These are phyloP conservation scores for Eubasilissa splendida DNA, from an alignment of 2,888 invertebrate species.

Conservation along the genomic window DNA sequence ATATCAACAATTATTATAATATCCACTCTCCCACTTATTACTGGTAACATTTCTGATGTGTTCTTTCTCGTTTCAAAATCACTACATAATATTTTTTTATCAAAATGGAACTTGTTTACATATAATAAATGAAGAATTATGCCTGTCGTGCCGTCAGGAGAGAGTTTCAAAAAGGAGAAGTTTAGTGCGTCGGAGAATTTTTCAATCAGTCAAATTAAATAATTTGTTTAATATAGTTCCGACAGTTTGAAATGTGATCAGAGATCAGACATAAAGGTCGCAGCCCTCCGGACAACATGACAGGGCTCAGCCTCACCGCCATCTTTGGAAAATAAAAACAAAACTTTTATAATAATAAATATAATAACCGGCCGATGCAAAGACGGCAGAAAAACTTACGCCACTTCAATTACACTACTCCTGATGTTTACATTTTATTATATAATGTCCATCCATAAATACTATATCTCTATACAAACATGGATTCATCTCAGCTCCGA, in stretches of 20 bases:
- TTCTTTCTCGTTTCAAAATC: constrained; percentile 15
- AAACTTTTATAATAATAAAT: constrained; percentile 39
- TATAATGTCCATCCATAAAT: constrained; percentile 39
- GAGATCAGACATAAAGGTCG: neutral
- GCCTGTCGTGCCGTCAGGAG: constrained; percentile 38
- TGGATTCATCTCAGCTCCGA: neutral
- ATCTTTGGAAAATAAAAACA: constrained; percentile 39
- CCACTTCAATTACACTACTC: neutral
- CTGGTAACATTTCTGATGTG: constrained; percentile 53
- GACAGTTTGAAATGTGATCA: neutral
- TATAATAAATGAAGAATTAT: constrained; percentile 14
- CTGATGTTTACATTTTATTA: constrained; percentile 22
- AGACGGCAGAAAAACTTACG: neutral
- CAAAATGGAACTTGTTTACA: constrained; percentile 35
- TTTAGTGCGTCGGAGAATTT: neutral
- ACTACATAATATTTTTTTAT: constrained; percentile 21
- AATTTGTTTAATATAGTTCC: neutral
- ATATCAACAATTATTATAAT: constrained; percentile 54
- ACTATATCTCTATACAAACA: constrained; percentile 48
- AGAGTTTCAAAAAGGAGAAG: neutral
- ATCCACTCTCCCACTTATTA: constrained; percentile 40
- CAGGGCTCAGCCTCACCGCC: constrained; percentile 13
- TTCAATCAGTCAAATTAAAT: neutral
- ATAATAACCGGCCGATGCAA: neutral
- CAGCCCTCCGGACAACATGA: constrained; percentile 25